Evolutionary conservation across 2,888 invertebrate species (phyloP).

Genomic region (Polylopha cassiicola): DNA sequence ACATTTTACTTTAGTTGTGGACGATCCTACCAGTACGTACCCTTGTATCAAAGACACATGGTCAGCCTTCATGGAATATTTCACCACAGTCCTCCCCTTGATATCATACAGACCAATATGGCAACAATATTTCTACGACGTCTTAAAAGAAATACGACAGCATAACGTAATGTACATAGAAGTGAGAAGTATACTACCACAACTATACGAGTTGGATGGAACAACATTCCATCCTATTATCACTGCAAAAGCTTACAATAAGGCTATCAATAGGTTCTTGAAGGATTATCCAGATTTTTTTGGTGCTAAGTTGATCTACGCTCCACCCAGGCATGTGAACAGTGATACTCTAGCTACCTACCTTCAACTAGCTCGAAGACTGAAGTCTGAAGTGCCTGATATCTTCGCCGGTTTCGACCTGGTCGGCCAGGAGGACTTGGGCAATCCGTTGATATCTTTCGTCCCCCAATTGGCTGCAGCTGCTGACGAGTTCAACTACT

Average conservation of each 20-base stretch:
- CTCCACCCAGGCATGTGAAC: conserved; percentile 74
- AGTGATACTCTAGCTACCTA: conserved; percentile 55
- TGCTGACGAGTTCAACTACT: conserved; percentile 77
- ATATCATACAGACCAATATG: conserved; percentile 80
- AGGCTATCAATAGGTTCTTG: conserved; percentile 75
- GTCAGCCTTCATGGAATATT: conserved; percentile 76
- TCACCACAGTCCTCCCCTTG: conserved; percentile 70
- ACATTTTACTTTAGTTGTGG: conserved; percentile 75
- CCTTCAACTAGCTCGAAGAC: conserved; percentile 47
- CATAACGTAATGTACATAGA: conserved; percentile 85
- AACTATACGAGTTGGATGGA: conserved; percentile 82
- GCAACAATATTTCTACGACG: conserved; percentile 81
- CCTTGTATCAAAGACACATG: conserved; percentile 77
- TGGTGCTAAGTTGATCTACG: conserved; percentile 83
- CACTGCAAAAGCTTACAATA: conserved; percentile 77
- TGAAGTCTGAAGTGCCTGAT: conserved; percentile 76
- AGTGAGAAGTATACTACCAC: conserved; percentile 79
- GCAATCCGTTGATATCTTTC: conserved; percentile 79
- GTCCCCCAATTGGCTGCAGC: conserved; percentile 71
- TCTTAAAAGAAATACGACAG: conserved; percentile 77
- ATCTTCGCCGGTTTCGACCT: conserved; percentile 88
- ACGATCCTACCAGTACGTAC: conserved; percentile 64
- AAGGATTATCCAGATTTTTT: conserved; percentile 79
- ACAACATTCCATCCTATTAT: conserved; percentile 71
- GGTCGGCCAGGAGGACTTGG: conserved; percentile 87